Conservation (phyloP, 2,888 invertebrate species). For the Sinotaia quadrata region DNA sequence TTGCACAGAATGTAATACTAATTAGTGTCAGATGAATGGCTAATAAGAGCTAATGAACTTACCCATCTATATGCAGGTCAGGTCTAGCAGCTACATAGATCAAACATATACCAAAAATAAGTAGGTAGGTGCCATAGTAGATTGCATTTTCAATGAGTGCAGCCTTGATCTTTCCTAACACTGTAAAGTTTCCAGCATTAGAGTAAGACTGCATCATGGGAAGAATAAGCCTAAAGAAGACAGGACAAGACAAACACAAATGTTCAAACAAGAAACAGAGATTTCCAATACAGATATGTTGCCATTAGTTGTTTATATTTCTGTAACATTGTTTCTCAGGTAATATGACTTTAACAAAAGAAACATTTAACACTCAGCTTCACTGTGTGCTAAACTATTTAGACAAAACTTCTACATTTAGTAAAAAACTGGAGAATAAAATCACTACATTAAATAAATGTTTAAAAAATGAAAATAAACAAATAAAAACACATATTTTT, state of each 20-base stretch:
- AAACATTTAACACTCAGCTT: too few species aligned
- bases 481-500: too few species aligned
- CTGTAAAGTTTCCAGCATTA: conserved; percentile 97
- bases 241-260: conserved; percentile 12
- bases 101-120: conserved; percentile 93
- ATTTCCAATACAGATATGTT: background rate
- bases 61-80: conserved; percentile 90
- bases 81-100: conserved; percentile 95
- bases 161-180: conserved; percentile 93
- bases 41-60: conserved; percentile 59
- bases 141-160: conserved; percentile 97
- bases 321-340: too few species aligned
- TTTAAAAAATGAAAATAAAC: too few species aligned
- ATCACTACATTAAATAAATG: too few species aligned
- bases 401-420: too few species aligned
- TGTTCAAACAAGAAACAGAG: background rate
- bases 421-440: too few species aligned
- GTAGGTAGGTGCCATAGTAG: conserved; percentile 96
- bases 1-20: too few species aligned
- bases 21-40: too few species aligned
- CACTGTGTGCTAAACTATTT: too few species aligned
- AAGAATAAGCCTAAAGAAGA: conserved; percentile 85
- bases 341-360: too few species aligned
- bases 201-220: conserved; percentile 99
- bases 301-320: too few species aligned